Evolutionary conservation across 2,797 vertebrate genomes (phyloP), one percentile per base, ranked within the genome.

Genomic region (Bradypodion ventrale): DNA sequence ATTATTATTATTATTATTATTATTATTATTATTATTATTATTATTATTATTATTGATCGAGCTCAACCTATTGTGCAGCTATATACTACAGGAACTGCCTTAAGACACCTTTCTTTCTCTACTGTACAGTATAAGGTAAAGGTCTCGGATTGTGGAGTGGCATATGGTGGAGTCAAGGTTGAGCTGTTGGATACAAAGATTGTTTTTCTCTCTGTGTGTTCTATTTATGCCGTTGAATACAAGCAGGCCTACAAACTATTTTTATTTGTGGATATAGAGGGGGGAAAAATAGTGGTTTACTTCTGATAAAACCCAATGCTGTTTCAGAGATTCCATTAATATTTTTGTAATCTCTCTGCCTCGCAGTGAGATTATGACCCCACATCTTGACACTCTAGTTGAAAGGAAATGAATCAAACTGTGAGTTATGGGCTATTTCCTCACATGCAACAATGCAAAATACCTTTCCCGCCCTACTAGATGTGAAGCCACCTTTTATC

Each of bases 381-480:
- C 29, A 23, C 27, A 19, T 29, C 35, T 80, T 59, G 42, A 5
- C 70, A 52, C 10, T 70, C 0, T 16, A 42, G 73, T 75, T 62
- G 27, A 86, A 77, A 63, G 89, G 88, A 94, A 93, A 92, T 16
- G 75, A 89, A 92, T 89, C 83, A 89, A 85, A 86, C 85, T 66
- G 49, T 86, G 83, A 88, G 32, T 89, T 78, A 92, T 88, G 84
- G 77, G 75, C 73, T 72, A 0, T 86, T 90, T 94, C 85, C 88
- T 90, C 85, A 85, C 46, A 59, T 32, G 66, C 68, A 87, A 87
- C 5, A 35, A 89, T 60, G 78, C 32, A 69, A 84, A 81, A 49
- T 42, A 62, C 42, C 87, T 81, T 91, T 85, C 92, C 89, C 93
- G 29, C 91, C 80, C 86, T 83, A 83, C 81, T 68, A 6, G 84